A percentile compares a stretch with the other conserved stretches of the same genome.
Evolutionary conservation across 2,797 vertebrate species (phyloP).

Genomic region (Manis javanica): DNA sequence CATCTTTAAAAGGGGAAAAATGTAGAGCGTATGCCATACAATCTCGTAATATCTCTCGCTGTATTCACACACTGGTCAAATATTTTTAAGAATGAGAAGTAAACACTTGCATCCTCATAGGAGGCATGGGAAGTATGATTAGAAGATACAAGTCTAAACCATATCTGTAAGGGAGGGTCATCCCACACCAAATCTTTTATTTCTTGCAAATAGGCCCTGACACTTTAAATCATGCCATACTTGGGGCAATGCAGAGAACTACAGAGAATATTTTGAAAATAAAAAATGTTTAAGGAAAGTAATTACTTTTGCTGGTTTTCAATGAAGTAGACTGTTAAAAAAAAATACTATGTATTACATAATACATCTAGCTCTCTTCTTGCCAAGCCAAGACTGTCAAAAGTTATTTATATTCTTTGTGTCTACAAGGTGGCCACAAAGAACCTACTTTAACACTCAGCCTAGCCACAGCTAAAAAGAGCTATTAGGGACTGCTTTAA

Average conservation of each 20-base stretch:
- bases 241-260: neutral
- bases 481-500: neutral
- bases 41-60: neutral
- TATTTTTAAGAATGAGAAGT: constrained; percentile 26
- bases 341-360: neutral
- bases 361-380: neutral
- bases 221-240: neutral
- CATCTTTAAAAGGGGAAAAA: neutral
- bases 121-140: neutral
- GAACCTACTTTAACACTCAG: neutral
- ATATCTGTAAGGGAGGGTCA: neutral
- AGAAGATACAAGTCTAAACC: neutral
- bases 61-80: neutral
- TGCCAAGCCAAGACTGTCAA: neutral
- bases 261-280: neutral
- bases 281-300: constrained; percentile 11
- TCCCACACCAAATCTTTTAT: constrained; percentile 12
- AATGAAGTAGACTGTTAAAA: neutral
- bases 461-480: neutral
- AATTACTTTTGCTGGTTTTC: constrained; percentile 48
- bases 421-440: neutral
- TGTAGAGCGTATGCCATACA: neutral
- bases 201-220: neutral
- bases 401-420: neutral
- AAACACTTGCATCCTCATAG: constrained; percentile 3